phyloP scores from a whole-genome alignment of 2,113 vertebrate species.

The Neodontobutis hainanensis region DNA sequence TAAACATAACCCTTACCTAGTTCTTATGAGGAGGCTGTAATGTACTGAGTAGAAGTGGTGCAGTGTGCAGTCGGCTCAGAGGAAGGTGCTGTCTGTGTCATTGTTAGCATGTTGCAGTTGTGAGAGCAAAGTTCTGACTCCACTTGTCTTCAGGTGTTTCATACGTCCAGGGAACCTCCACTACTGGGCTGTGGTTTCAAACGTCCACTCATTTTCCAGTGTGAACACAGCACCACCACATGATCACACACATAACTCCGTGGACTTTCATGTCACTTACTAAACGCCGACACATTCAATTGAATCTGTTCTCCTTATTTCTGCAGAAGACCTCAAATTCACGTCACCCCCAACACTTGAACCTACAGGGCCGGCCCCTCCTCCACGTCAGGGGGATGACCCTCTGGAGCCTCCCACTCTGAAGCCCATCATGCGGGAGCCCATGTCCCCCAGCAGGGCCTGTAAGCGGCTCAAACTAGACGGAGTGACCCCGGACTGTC shows the following conservation, averaged over 20 bases:
- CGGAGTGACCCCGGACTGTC: slow-evolving; percentile 74
- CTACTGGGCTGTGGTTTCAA: slow-evolving; percentile 39
- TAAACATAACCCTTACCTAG: too few species aligned
- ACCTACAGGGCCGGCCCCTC: slow-evolving; percentile 88
- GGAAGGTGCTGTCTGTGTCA: slow-evolving; percentile 45
- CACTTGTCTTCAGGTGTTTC: slow-evolving; percentile 51
- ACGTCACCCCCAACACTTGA: slow-evolving; percentile 91
- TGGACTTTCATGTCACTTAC: slow-evolving; percentile 38
- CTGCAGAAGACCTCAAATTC: slow-evolving; percentile 88
- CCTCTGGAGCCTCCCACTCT: slow-evolving; percentile 91
- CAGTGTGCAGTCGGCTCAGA: neutral
- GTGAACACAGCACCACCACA: slow-evolving; percentile 64
- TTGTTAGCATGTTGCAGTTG: slow-evolving; percentile 62
- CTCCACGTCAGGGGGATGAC: slow-evolving; percentile 84
- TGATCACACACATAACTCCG: slow-evolving; percentile 58
- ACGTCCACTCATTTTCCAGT: slow-evolving; percentile 57
- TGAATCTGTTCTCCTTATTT: slow-evolving; percentile 49
- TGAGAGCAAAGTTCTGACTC: slow-evolving; percentile 48
- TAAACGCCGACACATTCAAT: slow-evolving; percentile 1
- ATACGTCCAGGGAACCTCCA: slow-evolving; percentile 40
- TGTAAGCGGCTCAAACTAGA: slow-evolving; percentile 82
- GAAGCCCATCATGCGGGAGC: slow-evolving; percentile 88
- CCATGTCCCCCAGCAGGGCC: slow-evolving; percentile 73
- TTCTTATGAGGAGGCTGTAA: too few species aligned
- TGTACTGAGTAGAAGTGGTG: too few species aligned